Base-by-base conservation (phyloP, 2,113 vertebrate genomes). In the Oxyura jamaicensis region DNA sequence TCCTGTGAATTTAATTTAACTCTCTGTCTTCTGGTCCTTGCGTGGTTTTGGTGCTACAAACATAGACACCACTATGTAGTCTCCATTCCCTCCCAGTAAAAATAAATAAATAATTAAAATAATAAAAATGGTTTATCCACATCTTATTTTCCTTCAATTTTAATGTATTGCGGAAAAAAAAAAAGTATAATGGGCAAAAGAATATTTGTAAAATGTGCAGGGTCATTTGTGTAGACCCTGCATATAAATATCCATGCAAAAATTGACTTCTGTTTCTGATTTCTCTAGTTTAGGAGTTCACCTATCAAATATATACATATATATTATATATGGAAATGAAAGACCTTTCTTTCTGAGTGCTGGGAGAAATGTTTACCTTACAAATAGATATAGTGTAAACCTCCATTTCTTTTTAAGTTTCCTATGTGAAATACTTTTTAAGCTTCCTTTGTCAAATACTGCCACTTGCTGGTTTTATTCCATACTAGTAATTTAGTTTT, bases 401-500 rank as follows among this genome's bases (percentile, higher is more conserved):
- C 62, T 78, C 69, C 41, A 9, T 82, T 79, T 83, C 21, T 42
- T 92, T 93, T 73, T 59, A 59, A 31, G n/a, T 82, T 82, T 88
- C 46, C 46, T 48, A 21, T 48, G 46, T 48, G 10, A 11, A 48
- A 48, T 11, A 48, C 20, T 10, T 48, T 48, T 48, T 48, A 48
- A 48, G 46, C 46, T 48, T 48, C 46, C 46, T 48, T 96, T 90
- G 94, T 91, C 90, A 90, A 94, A 96, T 91, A 92, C 96, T 95
- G 95, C 94, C 91, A 94, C 97, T 96, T 97, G 88, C 88, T 97
- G 97, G 97, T 95, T 86, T 92, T 81, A 71, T 65, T 87, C 71
- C 55, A 48, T 74, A 91, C 1, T 31, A 82, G 83, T 94, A 66
- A 79, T 91, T 74, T 55, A 73, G 29, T 71, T 90, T 28, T 73